Conservation (phyloP, 2,888 invertebrate genomes). For the Asteroscopus sphinx region DNA sequence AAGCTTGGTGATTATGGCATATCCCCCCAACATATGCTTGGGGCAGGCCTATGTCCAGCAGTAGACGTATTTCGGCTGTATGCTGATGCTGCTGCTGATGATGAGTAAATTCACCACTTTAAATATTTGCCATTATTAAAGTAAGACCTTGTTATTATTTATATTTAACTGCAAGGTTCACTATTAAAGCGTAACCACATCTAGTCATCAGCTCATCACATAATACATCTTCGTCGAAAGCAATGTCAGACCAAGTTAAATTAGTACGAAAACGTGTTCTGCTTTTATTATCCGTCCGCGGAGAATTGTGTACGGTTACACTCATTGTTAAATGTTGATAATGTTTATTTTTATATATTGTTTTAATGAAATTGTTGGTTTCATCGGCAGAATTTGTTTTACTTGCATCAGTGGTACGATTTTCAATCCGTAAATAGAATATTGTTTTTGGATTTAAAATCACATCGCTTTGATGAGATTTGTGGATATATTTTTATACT, state of each 20-base stretch:
- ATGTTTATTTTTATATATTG: conserved; percentile 55
- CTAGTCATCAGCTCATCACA: conserved; percentile 33
- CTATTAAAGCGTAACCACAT: conserved; percentile 43
- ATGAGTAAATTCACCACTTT: too few species aligned
- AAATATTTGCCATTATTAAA: too few species aligned
- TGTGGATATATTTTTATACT: too few species aligned
- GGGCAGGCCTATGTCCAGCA: too few species aligned
- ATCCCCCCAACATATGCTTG: too few species aligned
- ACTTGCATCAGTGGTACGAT: conserved; percentile 13
- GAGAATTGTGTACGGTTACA: conserved; percentile 66
- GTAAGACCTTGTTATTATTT: too few species aligned
- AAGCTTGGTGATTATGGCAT: too few species aligned
- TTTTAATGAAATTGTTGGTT: conserved; percentile 40
- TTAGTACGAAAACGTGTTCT: conserved; percentile 77
- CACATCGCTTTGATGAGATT: background rate
- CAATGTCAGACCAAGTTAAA: conserved; percentile 73
- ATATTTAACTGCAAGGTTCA: conserved; percentile 19
- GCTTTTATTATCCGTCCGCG: conserved; percentile 70
- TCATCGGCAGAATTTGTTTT: conserved; percentile 25
- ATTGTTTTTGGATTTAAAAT: conserved; percentile 17
- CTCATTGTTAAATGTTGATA: conserved; percentile 64
- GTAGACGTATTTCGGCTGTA: too few species aligned
- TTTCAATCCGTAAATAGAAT: conserved; percentile 13
- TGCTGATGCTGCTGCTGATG: too few species aligned
- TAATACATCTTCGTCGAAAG: conserved; percentile 57